A percentile compares a stretch with the other conserved stretches of the same genome.
Evolutionary conservation across 2,888 invertebrate species (phyloP).

Genomic region (Scrobipalpa costella): DNA sequence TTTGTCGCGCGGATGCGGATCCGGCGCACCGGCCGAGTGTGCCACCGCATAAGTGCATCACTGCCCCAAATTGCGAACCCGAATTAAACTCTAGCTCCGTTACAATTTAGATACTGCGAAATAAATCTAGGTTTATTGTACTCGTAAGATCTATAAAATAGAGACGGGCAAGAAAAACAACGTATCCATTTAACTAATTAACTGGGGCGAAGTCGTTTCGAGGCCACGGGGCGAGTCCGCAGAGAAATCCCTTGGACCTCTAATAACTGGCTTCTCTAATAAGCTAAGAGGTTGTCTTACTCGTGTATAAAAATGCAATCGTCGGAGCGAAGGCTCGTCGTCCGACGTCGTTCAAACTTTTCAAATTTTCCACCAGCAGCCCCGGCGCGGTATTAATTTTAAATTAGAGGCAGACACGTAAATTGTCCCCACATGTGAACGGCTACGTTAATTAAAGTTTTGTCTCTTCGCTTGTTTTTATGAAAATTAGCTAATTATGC

Average conservation of each 20-base stretch:
- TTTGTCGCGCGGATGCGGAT: slow-evolving; percentile 72
- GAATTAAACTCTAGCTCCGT: slow-evolving; percentile 60
- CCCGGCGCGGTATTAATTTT: slow-evolving; percentile 69
- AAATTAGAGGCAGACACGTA: slow-evolving; percentile 68
- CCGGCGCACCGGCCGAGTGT: slow-evolving; percentile 68
- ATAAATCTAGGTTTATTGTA: slow-evolving; percentile 50
- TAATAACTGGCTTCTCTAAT: slow-evolving; percentile 75
- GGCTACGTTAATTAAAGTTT: slow-evolving; percentile 62
- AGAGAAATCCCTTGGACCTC: slow-evolving; percentile 68
- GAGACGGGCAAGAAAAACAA: slow-evolving; percentile 53
- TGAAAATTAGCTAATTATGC: slow-evolving; percentile 16
- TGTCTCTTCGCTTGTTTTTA: slow-evolving; percentile 41
- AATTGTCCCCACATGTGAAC: slow-evolving; percentile 67
- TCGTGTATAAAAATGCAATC: slow-evolving; percentile 76
- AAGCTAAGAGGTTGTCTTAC: slow-evolving; percentile 77
- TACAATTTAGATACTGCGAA: slow-evolving; percentile 57
- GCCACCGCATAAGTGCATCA: slow-evolving; percentile 73
- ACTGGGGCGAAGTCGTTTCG: slow-evolving; percentile 62
- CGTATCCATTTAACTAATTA: slow-evolving; percentile 76
- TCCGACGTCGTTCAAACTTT: slow-evolving; percentile 76
- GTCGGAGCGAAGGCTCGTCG: slow-evolving; percentile 62
- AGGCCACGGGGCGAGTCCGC: slow-evolving; percentile 58
- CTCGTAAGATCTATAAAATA: slow-evolving; percentile 49
- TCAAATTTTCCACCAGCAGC: slow-evolving; percentile 72
- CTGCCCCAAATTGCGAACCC: slow-evolving; percentile 63